Percentiles rank a stretch among this genome's conserved stretches.
These are phyloP conservation scores for Chydorus sphaericus DNA, from an alignment of 2,888 invertebrate species.

Conservation along the genomic window DNA sequence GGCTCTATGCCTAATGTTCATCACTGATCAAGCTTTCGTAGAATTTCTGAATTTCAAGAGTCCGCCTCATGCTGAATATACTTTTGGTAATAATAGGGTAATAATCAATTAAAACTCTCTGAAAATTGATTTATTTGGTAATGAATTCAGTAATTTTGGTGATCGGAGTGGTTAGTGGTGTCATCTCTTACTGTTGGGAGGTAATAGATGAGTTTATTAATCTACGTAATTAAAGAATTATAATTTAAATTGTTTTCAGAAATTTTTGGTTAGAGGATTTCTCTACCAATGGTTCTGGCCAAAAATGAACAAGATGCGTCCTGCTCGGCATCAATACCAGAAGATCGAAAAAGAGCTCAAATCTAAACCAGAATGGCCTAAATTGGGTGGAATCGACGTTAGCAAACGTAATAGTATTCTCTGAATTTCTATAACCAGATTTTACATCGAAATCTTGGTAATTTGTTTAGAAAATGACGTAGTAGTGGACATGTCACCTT, in stretches of 20 bases:
- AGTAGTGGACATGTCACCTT: no score
- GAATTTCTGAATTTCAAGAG: slow-evolving; percentile 11
- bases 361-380: slow-evolving; percentile 8
- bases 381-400: neutral
- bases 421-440: no score
- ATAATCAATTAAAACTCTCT: no score
- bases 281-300: slow-evolving; percentile 11
- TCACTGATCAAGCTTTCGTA: neutral
- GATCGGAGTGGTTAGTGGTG: slow-evolving; percentile 6
- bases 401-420: neutral
- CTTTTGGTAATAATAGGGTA: no score
- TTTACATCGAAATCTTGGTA: neutral
- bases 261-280: slow-evolving; percentile 11
- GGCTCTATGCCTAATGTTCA: neutral
- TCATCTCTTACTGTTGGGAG: slow-evolving; percentile 14
- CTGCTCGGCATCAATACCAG: neutral
- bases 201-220: neutral
- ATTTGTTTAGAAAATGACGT: no score
- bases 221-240: neutral
- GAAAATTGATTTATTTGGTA: no score
- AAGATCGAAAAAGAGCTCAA: slow-evolving; percentile 10
- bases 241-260: neutral
- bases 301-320: neutral
- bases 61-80: slow-evolving; percentile 11
- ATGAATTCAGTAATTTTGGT: slow-evolving; percentile 10